These are phyloP conservation scores for Cinclus mexicanus DNA, from an alignment of 2,113 vertebrate species.

Conservation along the genomic window DNA sequence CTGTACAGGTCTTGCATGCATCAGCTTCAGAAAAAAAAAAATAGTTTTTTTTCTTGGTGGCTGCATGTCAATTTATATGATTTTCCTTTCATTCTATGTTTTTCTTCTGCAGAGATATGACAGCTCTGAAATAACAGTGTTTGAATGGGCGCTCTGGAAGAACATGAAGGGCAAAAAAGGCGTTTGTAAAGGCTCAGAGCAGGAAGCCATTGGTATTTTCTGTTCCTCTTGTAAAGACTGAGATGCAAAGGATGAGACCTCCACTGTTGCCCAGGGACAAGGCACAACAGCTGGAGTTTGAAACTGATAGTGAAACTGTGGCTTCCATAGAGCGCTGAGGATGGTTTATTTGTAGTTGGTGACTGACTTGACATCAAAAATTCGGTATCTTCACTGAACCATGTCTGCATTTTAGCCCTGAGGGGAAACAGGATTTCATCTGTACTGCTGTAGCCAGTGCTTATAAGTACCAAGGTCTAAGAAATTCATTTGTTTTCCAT, in stretches of 20 bases:
- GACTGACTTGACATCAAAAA: not conserved
- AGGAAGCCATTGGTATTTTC: not conserved
- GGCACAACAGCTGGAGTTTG: not conserved
- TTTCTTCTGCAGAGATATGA: not conserved
- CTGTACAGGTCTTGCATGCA: not conserved
- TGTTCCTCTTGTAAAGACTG: not conserved
- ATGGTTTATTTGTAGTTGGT: not conserved
- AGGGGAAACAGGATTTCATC: not conserved
- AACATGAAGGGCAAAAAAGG: not conserved
- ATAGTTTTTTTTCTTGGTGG: not conserved
- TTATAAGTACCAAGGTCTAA: not conserved
- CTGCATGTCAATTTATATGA: not conserved
- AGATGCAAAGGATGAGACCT: not conserved
- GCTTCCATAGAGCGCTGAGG: fast-evolving
- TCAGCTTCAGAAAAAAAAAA: not conserved
- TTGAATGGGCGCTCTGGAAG: not conserved
- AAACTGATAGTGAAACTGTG: not conserved
- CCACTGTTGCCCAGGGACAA: not conserved
- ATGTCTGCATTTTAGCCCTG: not conserved
- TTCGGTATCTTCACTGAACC: not conserved
- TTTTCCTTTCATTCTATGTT: not conserved
- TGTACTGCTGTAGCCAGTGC: not conserved
- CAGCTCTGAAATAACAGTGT: not conserved
- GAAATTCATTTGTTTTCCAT: not conserved
- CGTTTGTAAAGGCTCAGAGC: not conserved